Evolutionary conservation across 2,113 vertebrate species (phyloP), one percentile per base, ranked within the genome.

Genomic region (Misgurnus anguillicaudatus): DNA sequence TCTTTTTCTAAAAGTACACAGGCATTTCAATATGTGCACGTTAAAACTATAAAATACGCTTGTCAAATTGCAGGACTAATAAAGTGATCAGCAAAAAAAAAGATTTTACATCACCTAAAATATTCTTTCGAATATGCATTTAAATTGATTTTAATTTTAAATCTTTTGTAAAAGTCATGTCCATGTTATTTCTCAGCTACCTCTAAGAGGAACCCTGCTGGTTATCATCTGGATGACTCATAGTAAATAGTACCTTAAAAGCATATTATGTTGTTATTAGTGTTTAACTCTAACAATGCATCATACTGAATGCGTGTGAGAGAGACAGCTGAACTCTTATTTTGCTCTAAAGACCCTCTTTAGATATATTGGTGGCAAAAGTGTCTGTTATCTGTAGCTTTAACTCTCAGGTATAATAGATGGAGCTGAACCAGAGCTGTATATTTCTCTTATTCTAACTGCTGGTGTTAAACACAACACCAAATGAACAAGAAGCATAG

Each of bases 301-400:
- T 69, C 67, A 45, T 51, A 53, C 31, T 77, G 61, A 4, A 39
- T 31, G 24, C n/a, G 14, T 53, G 61, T 76, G 74, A 63, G 60
- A 31, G 58, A 42, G 19, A 16, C 8, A 21, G 17, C 42, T 45
- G 58, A 62, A 19, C 21, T 42, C 61, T 21, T 75, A 39, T 75
- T 60, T 67, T n/a, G 21, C 24, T 69, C 67, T 69, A 17, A 68
- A 48, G 42, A 24, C 45, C 11, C 36, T 69, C 6, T 69, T 9
- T 8, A 51, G 21, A 51, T 51, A 53, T 13, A 53, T 51, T 69
- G 17, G 47, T 69, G 21, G 51, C 67, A 69, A 67, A 69, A 3
- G 24, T 51, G 14, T 53, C 6, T 69, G 14, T 8, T n/a, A 53
- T 69, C 67, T 69, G 21, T 36, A 19, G 17, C 38, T 71, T 71